These are phyloP conservation scores for Melieria picta DNA, from an alignment of 2,888 invertebrate species.

Conservation along the genomic window DNA sequence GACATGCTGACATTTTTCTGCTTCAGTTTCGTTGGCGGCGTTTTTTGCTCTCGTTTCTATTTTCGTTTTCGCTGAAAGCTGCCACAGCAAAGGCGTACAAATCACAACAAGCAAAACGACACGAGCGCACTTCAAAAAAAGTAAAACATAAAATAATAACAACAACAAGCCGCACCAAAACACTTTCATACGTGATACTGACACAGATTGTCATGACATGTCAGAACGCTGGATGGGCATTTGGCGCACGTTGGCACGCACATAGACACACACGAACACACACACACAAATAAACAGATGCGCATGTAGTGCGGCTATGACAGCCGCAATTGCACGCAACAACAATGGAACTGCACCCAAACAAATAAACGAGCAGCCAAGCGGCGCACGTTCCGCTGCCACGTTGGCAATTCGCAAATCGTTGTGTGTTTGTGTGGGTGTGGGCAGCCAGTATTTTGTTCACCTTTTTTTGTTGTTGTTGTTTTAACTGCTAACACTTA, in stretches of 20 bases:
- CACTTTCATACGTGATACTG: slow-evolving; percentile 59
- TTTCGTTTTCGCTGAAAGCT: background rate
- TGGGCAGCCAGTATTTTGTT: too few relatives aligned
- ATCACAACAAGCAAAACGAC: background rate
- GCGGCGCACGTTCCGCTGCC: too few relatives aligned
- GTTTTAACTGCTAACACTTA: too few relatives aligned
- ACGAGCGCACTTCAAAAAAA: background rate
- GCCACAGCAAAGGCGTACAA: background rate
- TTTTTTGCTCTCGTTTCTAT: background rate
- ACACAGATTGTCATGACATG: slow-evolving; percentile 53
- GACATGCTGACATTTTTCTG: background rate
- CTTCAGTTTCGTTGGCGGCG: background rate
- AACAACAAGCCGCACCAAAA: slow-evolving; percentile 10
- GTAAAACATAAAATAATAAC: slow-evolving; percentile 31
- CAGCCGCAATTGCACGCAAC: too few relatives aligned
- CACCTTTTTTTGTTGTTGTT: too few relatives aligned
- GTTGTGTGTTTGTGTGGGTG: too few relatives aligned
- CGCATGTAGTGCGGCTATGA: too few relatives aligned
- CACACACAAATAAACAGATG: too few relatives aligned
- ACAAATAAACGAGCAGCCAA: too few relatives aligned
- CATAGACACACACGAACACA: background rate
- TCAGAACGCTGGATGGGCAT: slow-evolving; percentile 10
- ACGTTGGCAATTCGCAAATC: too few relatives aligned
- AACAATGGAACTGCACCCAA: too few relatives aligned
- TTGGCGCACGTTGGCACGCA: slow-evolving; percentile 6